Evolutionary conservation across 2,888 invertebrate genomes (phyloP).

Genomic region (Cataglyphis rosenhaueri): DNA sequence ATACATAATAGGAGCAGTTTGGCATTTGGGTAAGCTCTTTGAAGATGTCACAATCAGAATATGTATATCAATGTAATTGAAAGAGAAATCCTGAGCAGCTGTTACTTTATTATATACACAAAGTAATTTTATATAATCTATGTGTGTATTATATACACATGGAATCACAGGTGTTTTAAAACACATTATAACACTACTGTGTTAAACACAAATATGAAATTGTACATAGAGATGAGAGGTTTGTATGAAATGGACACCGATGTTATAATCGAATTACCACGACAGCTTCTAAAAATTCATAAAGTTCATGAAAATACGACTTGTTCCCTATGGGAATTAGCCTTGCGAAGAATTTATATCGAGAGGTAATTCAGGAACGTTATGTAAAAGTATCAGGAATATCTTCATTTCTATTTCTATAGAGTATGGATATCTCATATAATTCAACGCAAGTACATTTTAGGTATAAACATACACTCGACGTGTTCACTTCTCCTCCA

Average conservation of each 20-base stretch:
- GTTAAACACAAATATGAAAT: constrained; percentile 70
- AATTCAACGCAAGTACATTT: constrained; percentile 49
- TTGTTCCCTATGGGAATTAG: constrained; percentile 79
- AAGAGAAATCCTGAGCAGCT: constrained; percentile 22
- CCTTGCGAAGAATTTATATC: constrained; percentile 78
- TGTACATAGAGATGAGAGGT: constrained; percentile 67
- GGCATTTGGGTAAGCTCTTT: constrained; percentile 72
- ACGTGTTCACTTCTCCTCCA: constrained; percentile 66
- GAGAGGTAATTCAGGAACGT: constrained; percentile 72
- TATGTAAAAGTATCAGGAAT: constrained; percentile 14
- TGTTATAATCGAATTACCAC: constrained; percentile 77
- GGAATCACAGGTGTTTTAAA: constrained; percentile 74
- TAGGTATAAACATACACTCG: constrained; percentile 76
- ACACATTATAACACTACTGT: constrained; percentile 55
- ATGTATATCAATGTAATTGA: background rate
- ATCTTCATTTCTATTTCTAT: background rate
- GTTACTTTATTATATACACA: constrained; percentile 38
- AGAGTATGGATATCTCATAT: background rate
- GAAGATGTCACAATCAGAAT: background rate
- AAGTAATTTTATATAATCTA: constrained; percentile 39
- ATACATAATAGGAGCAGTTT: constrained; percentile 61
- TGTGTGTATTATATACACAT: constrained; percentile 48
- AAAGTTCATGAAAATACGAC: constrained; percentile 70
- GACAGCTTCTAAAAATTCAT: constrained; percentile 79
- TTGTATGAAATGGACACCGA: constrained; percentile 53